Evolutionary conservation across 2,797 vertebrate species (phyloP), one percentile per base, ranked within the genome.

Genomic region (Alauda arvensis): DNA sequence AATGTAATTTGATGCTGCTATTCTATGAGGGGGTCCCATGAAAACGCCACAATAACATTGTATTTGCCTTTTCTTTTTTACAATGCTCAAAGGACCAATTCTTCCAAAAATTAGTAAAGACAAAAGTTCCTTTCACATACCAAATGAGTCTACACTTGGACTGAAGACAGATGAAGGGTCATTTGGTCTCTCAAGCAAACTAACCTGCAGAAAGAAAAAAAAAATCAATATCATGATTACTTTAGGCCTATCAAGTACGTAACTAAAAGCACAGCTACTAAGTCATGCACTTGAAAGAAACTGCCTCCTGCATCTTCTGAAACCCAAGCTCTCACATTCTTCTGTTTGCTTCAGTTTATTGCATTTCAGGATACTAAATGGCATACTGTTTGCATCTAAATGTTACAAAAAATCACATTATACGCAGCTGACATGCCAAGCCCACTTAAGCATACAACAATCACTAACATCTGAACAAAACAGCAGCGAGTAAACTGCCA

Each of bases 51-150:
- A 48, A 8, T 9, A 74, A 14, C 6, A 33, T 0, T 12, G 6
- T 19, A 7, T 3, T 14, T 46, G 56, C 26, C 25, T 43, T 87
- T 34, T 5, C 48, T 42, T 12, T 65, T 42, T 11, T n/a, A 18
- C 60, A 25, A 19, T 18, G 12, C 14, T 56, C 4, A 68, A 66
- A 4, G 5, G 1, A 74, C 15, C 45, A 82, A 7, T 10, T 63
- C 11, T 24, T 37, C 6, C 46, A 60, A 3, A 45, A 1, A 2
- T 6, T 18, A 49, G 15, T 34, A n/a, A 70, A 80, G 46, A 20
- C 15, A 55, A 10, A 85, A 66, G 7, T 31, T 26, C 25, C 15
- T 42, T 80, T 77, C 62, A 93, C 95, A 45, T 95, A 97, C 96
- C 96, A 14, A 92, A 52, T n/a, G 67, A 90, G 28, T n/a, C 24